These are phyloP conservation scores for Macrobrachium rosenbergii DNA, from an alignment of 1,140 invertebrate species.

Conservation along the genomic window DNA sequence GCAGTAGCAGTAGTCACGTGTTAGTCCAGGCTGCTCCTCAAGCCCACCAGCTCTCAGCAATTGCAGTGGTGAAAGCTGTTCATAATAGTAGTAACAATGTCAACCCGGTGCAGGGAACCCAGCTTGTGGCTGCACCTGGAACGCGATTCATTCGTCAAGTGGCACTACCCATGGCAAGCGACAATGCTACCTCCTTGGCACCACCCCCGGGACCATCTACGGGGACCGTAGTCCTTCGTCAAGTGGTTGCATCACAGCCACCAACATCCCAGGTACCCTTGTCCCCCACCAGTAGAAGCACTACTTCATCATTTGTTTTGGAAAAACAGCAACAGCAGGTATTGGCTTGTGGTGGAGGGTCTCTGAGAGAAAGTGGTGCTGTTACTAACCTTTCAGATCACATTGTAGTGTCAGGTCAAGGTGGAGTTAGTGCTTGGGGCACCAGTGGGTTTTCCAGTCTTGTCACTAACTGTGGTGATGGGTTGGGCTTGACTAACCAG, in stretches of 20 bases:
- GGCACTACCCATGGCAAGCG: conserved; percentile 29
- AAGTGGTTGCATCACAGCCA: conserved; percentile 50
- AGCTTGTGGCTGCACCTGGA: conserved; percentile 6
- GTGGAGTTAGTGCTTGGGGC: conserved; percentile 19
- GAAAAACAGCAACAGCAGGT: not conserved
- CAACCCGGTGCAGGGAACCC: conserved; percentile 23
- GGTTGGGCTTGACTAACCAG: conserved; percentile 18
- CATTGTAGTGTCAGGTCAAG: conserved; percentile 45
- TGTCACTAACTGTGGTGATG: conserved; percentile 33
- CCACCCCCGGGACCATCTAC: not conserved
- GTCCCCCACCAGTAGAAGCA: conserved; percentile 41
- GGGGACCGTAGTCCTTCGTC: conserved; percentile 50
- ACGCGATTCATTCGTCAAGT: conserved; percentile 36
- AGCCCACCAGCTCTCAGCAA: conserved; percentile 26
- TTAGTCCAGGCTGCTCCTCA: conserved; percentile 44
- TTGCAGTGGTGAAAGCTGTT: conserved; percentile 55
- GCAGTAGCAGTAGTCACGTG: conserved; percentile 37
- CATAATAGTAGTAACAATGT: not conserved
- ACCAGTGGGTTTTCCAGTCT: not conserved
- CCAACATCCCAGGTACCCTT: conserved; percentile 54
- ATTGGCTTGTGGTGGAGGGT: conserved; percentile 49
- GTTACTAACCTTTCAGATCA: conserved; percentile 44
- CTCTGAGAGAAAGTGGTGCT: conserved; percentile 37
- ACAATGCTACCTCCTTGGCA: conserved; percentile 11
- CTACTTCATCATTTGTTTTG: conserved; percentile 2